A percentile compares a stretch with the other conserved stretches of the same genome.
These are phyloP conservation scores for Papilio glaucus DNA, from an alignment of 1,140 invertebrate genomes.

Conservation along the genomic window DNA sequence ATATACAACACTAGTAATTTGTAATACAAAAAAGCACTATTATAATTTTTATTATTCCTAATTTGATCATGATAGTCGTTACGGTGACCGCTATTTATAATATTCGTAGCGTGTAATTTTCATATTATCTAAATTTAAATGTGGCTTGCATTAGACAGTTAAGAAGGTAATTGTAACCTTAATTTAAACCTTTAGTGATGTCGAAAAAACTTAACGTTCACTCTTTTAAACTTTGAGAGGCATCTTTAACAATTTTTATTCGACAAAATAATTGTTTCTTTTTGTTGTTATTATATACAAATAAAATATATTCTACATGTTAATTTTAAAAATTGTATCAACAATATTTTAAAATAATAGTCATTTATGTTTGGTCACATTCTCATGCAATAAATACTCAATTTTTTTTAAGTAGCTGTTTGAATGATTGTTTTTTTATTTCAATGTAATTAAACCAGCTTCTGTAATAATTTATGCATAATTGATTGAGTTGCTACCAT, in stretches of 20 bases:
- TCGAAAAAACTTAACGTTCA: slow-evolving; percentile 1
- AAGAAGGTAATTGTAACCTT: slow-evolving; percentile 20
- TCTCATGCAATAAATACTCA: too few species aligned
- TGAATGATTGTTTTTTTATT: background rate
- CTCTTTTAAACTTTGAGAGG: background rate
- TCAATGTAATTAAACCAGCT: background rate
- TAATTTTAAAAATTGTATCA: too few species aligned
- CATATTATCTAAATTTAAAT: slow-evolving; percentile 24
- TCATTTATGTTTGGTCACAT: too few species aligned
- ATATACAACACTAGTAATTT: background rate
- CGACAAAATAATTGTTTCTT: too few species aligned
- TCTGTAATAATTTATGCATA: slow-evolving; percentile 12
- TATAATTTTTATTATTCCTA: background rate
- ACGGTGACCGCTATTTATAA: background rate
- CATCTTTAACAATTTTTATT: background rate
- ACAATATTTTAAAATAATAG: too few species aligned
- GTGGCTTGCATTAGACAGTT: slow-evolving; percentile 8
- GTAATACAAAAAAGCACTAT: background rate
- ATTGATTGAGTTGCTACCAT: slow-evolving; percentile 27
- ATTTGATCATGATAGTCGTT: slow-evolving; percentile 10
- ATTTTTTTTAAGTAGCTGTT: too few species aligned
- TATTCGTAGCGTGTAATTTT: slow-evolving; percentile 5
- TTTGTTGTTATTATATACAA: too few species aligned
- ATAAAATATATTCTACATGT: too few species aligned
- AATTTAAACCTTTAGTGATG: background rate